A percentile compares a stretch with the other conserved stretches of the same genome.
Evolutionary conservation across 2,888 invertebrate species (phyloP).

Genomic region (Drosophila acutilabella): DNA sequence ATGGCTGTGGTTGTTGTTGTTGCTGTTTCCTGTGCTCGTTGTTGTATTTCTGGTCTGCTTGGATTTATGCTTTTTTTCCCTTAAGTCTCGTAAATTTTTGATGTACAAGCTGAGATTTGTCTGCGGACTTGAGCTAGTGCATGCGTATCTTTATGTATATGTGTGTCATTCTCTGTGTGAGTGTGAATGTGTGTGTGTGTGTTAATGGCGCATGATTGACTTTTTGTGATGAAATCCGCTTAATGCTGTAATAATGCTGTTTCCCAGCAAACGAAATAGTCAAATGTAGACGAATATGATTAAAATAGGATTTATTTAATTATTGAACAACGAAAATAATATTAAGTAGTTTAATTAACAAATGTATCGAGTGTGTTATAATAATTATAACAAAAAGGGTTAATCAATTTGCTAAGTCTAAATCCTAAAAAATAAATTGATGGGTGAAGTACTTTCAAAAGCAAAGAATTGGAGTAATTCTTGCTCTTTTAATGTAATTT

Average conservation of each 20-base stretch:
- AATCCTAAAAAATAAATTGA: too few species aligned
- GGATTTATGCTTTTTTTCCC: conserved; percentile 75
- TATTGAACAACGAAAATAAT: neutral
- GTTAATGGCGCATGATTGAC: conserved; percentile 61
- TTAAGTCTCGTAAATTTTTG: conserved; percentile 70
- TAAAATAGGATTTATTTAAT: neutral
- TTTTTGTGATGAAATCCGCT: conserved; percentile 76
- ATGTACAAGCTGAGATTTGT: conserved; percentile 53
- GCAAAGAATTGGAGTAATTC: too few species aligned
- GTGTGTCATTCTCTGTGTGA: conserved; percentile 70
- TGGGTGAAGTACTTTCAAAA: too few species aligned
- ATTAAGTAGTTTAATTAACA: too few species aligned
- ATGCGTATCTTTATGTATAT: conserved; percentile 38
- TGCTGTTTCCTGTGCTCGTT: conserved; percentile 70
- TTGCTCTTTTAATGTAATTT: too few species aligned
- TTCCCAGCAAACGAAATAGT: conserved; percentile 35
- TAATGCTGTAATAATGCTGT: conserved; percentile 75
- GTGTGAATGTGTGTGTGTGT: conserved; percentile 27
- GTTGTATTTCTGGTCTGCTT: conserved; percentile 63
- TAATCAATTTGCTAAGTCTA: too few species aligned
- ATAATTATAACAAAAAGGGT: too few species aligned
- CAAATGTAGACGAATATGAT: conserved; percentile 19
- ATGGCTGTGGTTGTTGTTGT: conserved; percentile 35
- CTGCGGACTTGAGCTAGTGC: conserved; percentile 49
- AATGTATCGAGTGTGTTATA: neutral